Conservation (phyloP, 2,888 invertebrate species). For the Cosmia trapezina region DNA sequence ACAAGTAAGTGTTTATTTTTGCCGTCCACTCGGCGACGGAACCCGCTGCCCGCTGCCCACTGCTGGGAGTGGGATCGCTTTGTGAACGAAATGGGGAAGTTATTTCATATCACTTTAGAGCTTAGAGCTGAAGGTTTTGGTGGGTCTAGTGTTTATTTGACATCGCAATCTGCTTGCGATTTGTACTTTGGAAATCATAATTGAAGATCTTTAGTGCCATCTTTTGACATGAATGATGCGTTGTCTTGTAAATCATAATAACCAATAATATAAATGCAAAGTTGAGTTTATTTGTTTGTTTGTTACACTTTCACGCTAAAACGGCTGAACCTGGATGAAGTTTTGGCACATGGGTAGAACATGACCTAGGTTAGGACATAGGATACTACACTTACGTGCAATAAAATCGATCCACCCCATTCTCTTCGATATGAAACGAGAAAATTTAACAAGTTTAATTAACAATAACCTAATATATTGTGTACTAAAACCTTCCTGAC, state of each 20-base stretch:
- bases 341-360: too few relatives aligned
- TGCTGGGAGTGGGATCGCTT: conserved; percentile 44
- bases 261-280: too few relatives aligned
- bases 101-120: conserved; percentile 61
- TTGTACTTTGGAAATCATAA: background rate
- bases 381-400: too few relatives aligned
- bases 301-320: too few relatives aligned
- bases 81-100: conserved; percentile 48
- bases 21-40: conserved; percentile 64
- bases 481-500: too few relatives aligned
- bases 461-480: too few relatives aligned
- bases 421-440: too few relatives aligned
- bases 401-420: too few relatives aligned
- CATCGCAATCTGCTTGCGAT: conserved; percentile 13
- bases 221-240: background rate
- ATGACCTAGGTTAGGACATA: too few relatives aligned
- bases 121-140: conserved; percentile 18
- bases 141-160: conserved; percentile 39
- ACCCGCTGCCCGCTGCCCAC: conserved; percentile 54
- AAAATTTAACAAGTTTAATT: too few relatives aligned
- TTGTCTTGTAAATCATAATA: background rate
- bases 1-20: conserved; percentile 82
- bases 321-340: too few relatives aligned
- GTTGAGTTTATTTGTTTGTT: too few relatives aligned
- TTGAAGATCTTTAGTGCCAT: background rate